A percentile compares a stretch with the other conserved stretches of the same genome.
These are phyloP conservation scores for Gymnothorax reevesii DNA, from an alignment of 2,797 vertebrate genomes.

Conservation along the genomic window DNA sequence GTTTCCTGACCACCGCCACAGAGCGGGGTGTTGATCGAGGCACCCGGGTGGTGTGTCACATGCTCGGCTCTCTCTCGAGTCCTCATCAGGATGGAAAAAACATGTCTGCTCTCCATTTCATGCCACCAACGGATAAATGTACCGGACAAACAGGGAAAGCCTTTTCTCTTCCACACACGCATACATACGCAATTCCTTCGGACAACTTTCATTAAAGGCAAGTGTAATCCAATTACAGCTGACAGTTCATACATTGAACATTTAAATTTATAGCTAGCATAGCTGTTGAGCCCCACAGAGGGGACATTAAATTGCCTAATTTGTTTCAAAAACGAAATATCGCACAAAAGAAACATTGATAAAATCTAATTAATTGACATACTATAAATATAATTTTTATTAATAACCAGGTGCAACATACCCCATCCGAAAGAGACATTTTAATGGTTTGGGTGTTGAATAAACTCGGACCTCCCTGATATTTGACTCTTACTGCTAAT, in stretches of 20 bases:
- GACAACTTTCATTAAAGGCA: not conserved
- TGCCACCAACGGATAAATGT: not conserved
- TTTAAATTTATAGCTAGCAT: no score
- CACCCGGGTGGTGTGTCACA: conserved; percentile 28
- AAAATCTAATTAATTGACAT: no score
- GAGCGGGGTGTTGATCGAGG: not conserved
- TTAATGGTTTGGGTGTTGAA: no score
- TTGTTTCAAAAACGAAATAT: not conserved
- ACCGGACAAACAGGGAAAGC: not conserved
- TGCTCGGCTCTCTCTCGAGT: conserved; percentile 19
- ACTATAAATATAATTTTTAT: not conserved
- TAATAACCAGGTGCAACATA: not conserved
- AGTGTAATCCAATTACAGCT: not conserved
- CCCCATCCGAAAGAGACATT: no score
- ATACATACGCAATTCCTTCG: not conserved
- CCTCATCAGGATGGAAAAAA: conserved; percentile 19
- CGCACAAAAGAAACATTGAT: not conserved
- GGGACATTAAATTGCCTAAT: not conserved
- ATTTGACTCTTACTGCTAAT: no score
- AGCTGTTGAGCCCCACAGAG: not conserved
- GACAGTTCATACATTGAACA: not conserved
- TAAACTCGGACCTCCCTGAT: no score
- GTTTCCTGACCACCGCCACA: conserved; percentile 10
- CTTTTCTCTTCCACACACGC: not conserved
- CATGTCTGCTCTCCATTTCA: conserved; percentile 1